Evolutionary conservation across 2,888 invertebrate species (phyloP).

Genomic region (Copidosoma aretas): DNA sequence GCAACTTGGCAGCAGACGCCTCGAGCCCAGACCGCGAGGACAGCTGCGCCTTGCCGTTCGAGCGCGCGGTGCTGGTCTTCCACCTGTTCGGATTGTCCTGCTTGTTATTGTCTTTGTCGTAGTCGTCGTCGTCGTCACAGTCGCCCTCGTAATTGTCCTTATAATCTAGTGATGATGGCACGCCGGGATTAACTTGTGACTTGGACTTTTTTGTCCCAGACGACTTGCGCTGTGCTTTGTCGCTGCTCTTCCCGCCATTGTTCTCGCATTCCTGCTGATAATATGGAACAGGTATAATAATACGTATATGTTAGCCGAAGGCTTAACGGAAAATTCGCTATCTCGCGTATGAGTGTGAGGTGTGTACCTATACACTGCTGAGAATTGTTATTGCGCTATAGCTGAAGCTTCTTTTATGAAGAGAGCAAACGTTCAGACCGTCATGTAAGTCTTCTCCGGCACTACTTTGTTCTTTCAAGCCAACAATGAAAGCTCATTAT

Average conservation of each 20-base stretch:
- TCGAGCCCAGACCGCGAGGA: constrained; percentile 46
- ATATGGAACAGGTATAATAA: no score
- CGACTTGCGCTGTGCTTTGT: constrained; percentile 55
- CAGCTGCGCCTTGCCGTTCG: constrained; percentile 50
- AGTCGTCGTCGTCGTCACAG: constrained; percentile 63
- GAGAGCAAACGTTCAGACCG: no score
- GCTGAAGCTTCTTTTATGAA: no score
- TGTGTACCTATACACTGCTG: no score
- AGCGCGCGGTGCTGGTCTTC: constrained; percentile 57
- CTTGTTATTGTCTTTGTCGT: constrained; percentile 54
- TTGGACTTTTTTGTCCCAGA: constrained; percentile 53
- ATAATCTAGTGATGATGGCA: constrained; percentile 58
- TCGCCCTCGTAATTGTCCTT: constrained; percentile 64
- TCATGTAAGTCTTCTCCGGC: no score
- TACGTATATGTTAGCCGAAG: no score
- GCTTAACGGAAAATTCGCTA: no score
- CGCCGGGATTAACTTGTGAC: constrained; percentile 47
- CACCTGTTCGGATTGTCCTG: constrained; percentile 57
- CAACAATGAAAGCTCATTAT: no score
- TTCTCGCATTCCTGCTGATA: constrained; percentile 50
- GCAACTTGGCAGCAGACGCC: constrained; percentile 49
- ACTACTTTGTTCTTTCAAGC: no score
- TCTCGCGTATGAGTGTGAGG: no score
- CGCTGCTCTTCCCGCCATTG: constrained; percentile 52
- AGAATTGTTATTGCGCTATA: no score